These are phyloP conservation scores for Lasaia peninsularis DNA, from an alignment of 1,140 invertebrate genomes.

Conservation along the genomic window DNA sequence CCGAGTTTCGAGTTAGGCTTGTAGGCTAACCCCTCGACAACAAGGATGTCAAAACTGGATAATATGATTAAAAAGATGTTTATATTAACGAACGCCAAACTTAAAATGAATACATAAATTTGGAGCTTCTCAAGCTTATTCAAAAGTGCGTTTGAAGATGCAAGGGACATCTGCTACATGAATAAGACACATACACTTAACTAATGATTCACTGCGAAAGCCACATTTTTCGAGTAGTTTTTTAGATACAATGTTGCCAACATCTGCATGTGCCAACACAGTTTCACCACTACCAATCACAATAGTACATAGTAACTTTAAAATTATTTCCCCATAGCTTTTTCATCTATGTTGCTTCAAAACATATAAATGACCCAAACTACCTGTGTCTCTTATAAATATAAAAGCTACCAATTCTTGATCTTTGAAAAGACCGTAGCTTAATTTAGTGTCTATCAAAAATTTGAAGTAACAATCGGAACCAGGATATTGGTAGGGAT, in stretches of 20 bases:
- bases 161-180: no score
- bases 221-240: no score
- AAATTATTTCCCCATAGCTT: slow-evolving; percentile 33
- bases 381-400: slow-evolving; percentile 33
- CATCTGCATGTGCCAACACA: slow-evolving; percentile 14
- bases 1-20: no score
- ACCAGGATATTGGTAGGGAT: slow-evolving; percentile 29
- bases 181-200: no score
- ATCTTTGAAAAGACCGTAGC: slow-evolving; percentile 34
- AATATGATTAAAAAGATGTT: no score
- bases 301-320: slow-evolving; percentile 32
- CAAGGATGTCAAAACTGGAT: no score
- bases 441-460: slow-evolving; percentile 28
- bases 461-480: slow-evolving; percentile 31
- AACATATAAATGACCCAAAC: slow-evolving; percentile 32
- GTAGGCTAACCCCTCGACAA: no score
- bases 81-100: no score
- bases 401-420: slow-evolving; percentile 31
- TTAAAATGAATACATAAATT: no score
- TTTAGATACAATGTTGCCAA: slow-evolving; percentile 10
- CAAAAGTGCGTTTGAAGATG: no score
- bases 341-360: slow-evolving; percentile 32
- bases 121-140: no score
- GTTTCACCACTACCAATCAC: slow-evolving; percentile 14
- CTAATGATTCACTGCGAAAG: no score